Base-by-base conservation (phyloP, 1,140 invertebrate species). In the Venustaconcha ellipsiformis region DNA sequence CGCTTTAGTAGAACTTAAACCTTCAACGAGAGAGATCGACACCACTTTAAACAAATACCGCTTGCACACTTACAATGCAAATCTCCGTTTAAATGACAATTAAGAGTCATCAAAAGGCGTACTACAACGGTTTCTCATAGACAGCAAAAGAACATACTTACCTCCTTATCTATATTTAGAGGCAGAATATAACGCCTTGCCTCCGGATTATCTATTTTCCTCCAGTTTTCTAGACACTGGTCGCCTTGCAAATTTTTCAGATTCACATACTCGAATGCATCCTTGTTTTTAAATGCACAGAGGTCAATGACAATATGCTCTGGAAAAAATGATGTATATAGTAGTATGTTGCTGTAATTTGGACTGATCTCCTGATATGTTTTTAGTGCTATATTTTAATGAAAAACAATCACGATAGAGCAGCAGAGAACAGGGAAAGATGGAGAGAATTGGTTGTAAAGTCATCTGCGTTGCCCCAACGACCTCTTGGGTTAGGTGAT, bases 261-360 rank as follows among this genome's bases (percentile, higher is more conserved):
- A 26, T 72, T 81, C 15, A 91, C 84, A 64, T 88, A 87, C 26
- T 91, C 86, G 37, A 92, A 72, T 30, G 91, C 80, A 79, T 93
- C 92, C 0, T 95, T 92, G 90, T 97, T 93, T 75, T 94, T 93
- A 84, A 96, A 97, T 68, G 93, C 92, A 83, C 95, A 96, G 57
- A 97, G 92, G 85, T 97, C 96, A 0, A 97, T 87, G 5, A 94
- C 88, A 2, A 96, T 87, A 65, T 95, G 91, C 74, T 93, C 72
- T 74, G 65, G 18, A 23, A 48, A 63, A 68, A 55, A 48, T 55
- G 37, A n/a, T 17, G n/a, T 14, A 14, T 26, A 5, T 20, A 14
- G 11, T 18, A 64, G n/a, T 4, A 14, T 64, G 63, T 62, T 62
- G 6, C 6, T 62, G 8, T 8, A 8, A 62, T 23, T 37, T 67